Evolutionary conservation across 2,797 vertebrate genomes (phyloP).

Genomic region (Nyctalus aviator): DNA sequence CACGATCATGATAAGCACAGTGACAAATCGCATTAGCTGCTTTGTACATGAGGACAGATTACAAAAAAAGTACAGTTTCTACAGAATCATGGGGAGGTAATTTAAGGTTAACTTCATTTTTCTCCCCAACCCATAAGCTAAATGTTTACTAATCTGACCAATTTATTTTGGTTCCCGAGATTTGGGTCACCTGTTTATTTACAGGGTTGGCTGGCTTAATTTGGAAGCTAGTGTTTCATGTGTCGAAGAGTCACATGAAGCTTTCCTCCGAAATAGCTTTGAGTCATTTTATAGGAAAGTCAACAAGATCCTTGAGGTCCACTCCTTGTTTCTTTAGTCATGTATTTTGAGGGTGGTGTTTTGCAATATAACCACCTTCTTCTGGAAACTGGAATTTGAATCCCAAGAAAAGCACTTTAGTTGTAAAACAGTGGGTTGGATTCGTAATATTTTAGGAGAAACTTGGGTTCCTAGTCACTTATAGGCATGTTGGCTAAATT

Average conservation of each 20-base stretch:
- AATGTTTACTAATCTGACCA: slow-evolving; percentile 74
- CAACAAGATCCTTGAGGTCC: slow-evolving; percentile 40
- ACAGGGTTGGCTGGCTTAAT: slow-evolving; percentile 13
- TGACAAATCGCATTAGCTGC: slow-evolving; percentile 52
- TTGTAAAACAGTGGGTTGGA: slow-evolving; percentile 36
- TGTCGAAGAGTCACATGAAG: slow-evolving; percentile 62
- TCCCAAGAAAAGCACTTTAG: slow-evolving; percentile 43
- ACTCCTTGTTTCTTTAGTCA: slow-evolving; percentile 23
- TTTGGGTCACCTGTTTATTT: slow-evolving; percentile 78
- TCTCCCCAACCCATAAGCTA: slow-evolving; percentile 61
- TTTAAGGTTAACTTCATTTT: slow-evolving; percentile 68
- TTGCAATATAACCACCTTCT: slow-evolving; percentile 48
- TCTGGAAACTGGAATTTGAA: slow-evolving; percentile 67
- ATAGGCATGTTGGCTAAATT: slow-evolving; percentile 50
- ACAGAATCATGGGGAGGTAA: slow-evolving; percentile 56
- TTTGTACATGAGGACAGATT: slow-evolving; percentile 23
- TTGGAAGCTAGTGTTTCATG: slow-evolving; percentile 66
- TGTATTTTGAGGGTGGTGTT: slow-evolving; percentile 61
- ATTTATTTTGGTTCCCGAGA: slow-evolving; percentile 75
- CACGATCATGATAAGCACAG: slow-evolving; percentile 59
- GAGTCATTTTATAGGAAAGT: slow-evolving; percentile 53
- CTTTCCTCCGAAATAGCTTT: slow-evolving; percentile 55
- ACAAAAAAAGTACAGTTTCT: slow-evolving; percentile 32
- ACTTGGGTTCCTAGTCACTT: slow-evolving; percentile 35
- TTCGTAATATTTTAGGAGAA: slow-evolving; percentile 71